These are phyloP conservation scores for Prosopocoilus inquinatus DNA, from an alignment of 2,888 invertebrate genomes.

Conservation along the genomic window DNA sequence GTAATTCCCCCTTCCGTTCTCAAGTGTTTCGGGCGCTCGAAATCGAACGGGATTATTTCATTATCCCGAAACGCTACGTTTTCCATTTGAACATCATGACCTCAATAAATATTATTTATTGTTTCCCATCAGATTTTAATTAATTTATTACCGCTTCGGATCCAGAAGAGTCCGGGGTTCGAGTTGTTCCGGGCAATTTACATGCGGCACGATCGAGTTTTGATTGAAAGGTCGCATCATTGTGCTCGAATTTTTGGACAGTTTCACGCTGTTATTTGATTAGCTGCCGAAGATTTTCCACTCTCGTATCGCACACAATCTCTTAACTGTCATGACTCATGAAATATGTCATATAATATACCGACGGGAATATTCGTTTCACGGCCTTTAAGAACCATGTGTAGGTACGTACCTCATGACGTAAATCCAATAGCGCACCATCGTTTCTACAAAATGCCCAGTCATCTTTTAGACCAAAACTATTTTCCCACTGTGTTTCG, in stretches of 20 bases:
- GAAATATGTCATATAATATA: constrained; percentile 24
- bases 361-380: constrained; percentile 23
- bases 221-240: background rate
- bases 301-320: constrained; percentile 15
- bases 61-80: constrained; percentile 5
- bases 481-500: constrained; percentile 13
- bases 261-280: constrained; percentile 1
- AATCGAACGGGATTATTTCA: background rate
- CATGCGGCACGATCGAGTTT: background rate
- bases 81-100: constrained; percentile 5
- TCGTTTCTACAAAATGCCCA: constrained; percentile 9
- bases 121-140: constrained; percentile 7
- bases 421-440: constrained; percentile 22
- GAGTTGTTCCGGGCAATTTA: background rate
- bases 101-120: constrained; percentile 9
- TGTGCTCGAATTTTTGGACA: constrained; percentile 2
- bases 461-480: constrained; percentile 15
- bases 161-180: background rate
- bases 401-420: constrained; percentile 14
- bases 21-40: constrained; percentile 1
- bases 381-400: constrained; percentile 17
- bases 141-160: constrained; percentile 3
- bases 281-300: constrained; percentile 7
- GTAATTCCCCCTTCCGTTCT: background rate
- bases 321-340: constrained; percentile 25